A percentile compares a stretch with the other conserved stretches of the same genome.
Conservation (phyloP, 2,797 vertebrate species). For the Vespertilio murinus region DNA sequence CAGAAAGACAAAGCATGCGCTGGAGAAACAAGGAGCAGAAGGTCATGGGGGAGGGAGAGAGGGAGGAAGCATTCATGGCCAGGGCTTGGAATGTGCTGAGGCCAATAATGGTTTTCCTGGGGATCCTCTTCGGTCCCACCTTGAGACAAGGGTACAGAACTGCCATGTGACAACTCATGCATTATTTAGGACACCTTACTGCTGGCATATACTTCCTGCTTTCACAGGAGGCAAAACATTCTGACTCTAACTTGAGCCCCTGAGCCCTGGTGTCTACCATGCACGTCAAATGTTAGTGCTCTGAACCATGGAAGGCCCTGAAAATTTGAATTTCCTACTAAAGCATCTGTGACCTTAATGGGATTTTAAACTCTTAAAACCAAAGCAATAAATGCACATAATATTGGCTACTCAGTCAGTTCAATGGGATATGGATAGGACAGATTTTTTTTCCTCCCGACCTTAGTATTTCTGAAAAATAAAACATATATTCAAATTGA, state of each 20-base stretch:
- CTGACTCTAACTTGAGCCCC: background rate
- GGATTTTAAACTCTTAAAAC: constrained; percentile 51
- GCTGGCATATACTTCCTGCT: background rate
- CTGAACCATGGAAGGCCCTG: background rate
- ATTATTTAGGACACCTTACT: background rate
- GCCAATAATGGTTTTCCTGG: background rate
- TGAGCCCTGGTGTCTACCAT: fast-evolving
- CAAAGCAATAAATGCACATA: constrained; percentile 3
- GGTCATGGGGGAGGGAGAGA: background rate
- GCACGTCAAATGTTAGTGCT: background rate
- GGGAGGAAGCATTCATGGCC: background rate
- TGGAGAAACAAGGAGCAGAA: background rate
- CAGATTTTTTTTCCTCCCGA: background rate
- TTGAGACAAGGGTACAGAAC: background rate
- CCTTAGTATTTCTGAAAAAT: constrained; percentile 21
- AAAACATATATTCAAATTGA: background rate
- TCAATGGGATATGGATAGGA: background rate
- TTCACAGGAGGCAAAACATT: background rate
- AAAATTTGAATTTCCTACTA: background rate
- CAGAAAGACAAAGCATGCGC: background rate
- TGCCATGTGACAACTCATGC: fast-evolving
- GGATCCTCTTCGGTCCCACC: background rate
- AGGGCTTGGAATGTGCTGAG: background rate
- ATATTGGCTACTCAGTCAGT: background rate
- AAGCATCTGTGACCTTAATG: constrained; percentile 19